Evolutionary conservation across 2,113 vertebrate genomes (phyloP).

Genomic region (Poeciliopsis turrubarensis): DNA sequence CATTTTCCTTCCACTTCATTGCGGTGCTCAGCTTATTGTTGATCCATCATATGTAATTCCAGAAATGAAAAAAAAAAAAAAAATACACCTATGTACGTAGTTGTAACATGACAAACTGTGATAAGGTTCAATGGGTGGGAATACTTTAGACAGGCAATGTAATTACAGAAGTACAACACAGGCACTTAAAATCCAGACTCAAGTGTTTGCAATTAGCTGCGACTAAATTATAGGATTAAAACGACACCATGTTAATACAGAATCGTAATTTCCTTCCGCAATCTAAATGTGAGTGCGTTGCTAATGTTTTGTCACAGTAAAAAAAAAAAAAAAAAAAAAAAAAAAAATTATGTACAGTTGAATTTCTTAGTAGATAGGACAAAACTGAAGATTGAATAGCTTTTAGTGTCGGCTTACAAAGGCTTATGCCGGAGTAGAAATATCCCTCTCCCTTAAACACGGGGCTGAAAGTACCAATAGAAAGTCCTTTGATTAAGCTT

Average conservation of each 20-base stretch:
- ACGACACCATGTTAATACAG: background rate
- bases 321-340: background rate
- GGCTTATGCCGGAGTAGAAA: background rate
- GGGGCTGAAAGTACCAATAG: constrained; percentile 10
- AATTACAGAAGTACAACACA: background rate
- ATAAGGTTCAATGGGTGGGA: background rate
- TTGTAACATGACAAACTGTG: background rate
- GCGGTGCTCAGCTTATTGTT: background rate
- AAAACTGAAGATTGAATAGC: background rate
- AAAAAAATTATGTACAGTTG: background rate
- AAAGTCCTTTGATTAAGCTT: constrained; percentile 13
- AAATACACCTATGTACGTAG: background rate
- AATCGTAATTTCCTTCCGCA: background rate
- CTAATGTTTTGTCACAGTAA: background rate
- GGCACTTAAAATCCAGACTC: too few species aligned
- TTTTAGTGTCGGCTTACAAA: background rate
- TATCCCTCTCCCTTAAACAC: background rate
- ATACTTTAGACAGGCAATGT: background rate
- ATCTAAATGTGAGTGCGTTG: background rate
- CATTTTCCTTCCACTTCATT: background rate
- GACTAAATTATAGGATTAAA: background rate
- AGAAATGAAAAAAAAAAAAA: too few species aligned
- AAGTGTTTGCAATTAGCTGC: too few species aligned
- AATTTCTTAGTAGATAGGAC: background rate
- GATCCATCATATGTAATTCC: background rate